Evolutionary conservation across 2,797 vertebrate genomes (phyloP).

Genomic region (Megaceryle alcyon): DNA sequence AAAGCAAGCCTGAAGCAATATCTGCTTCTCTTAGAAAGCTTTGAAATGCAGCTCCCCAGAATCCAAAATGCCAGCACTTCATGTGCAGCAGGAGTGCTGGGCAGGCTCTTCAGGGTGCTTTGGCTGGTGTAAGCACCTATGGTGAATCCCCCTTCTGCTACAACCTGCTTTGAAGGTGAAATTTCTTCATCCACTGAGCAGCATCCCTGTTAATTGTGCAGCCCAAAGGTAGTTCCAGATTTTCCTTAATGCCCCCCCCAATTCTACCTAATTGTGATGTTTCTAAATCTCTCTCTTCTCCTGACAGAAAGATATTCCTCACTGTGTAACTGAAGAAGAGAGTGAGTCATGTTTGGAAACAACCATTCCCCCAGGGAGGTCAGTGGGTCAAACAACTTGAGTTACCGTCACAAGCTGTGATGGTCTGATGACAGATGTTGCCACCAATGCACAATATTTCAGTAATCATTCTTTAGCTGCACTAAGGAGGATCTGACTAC

Average conservation of each 20-base stretch:
- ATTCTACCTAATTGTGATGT: neutral
- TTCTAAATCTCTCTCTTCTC: neutral
- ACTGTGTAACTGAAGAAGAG: neutral
- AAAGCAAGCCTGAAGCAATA: neutral
- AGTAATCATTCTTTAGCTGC: neutral
- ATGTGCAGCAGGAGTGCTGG: rapidly evolving
- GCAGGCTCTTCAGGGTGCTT: neutral
- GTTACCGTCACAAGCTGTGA: neutral
- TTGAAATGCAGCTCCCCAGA: neutral
- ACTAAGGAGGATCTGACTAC: neutral
- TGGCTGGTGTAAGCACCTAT: rapidly evolving
- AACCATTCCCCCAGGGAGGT: neutral
- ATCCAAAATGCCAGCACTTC: rapidly evolving
- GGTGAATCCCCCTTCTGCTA: neutral
- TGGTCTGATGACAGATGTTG: neutral
- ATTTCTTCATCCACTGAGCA: neutral
- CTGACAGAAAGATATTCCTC: neutral
- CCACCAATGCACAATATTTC: neutral
- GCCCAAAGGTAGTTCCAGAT: neutral
- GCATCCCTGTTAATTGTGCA: neutral
- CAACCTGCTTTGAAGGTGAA: neutral
- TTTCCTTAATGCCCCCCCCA: neutral
- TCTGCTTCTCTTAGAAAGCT: neutral
- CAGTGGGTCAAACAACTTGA: neutral
- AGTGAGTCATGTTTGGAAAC: neutral